phyloP scores from a whole-genome alignment of 2,113 vertebrate genomes.

The Donacobius atricapilla region DNA sequence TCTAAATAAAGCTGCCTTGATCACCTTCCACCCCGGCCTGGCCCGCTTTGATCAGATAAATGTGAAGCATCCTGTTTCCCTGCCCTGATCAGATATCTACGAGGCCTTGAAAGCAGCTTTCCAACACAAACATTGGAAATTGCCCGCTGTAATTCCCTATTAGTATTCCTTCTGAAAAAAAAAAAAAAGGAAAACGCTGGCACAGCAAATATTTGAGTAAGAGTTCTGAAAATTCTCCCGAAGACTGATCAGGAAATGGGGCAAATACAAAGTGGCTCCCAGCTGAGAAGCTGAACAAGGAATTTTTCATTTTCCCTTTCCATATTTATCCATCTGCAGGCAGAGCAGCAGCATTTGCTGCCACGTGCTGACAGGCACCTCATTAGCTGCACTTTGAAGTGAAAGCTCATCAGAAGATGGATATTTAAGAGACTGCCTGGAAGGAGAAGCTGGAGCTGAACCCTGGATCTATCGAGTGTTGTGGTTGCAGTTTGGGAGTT shows the following conservation, averaged over 20 bases:
- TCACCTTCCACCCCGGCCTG: not conserved
- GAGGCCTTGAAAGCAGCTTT: not conserved
- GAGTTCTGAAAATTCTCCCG: not conserved
- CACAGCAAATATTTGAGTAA: not conserved
- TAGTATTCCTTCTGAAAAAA: not conserved
- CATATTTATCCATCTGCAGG: not conserved
- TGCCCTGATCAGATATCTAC: not conserved
- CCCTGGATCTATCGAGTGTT: not conserved
- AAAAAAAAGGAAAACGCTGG: not conserved
- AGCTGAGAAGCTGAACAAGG: not conserved
- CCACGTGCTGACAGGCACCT: not conserved
- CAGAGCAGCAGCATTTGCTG: not conserved
- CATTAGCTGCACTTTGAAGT: slow-evolving; percentile 49
- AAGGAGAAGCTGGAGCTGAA: not conserved
- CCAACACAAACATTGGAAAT: not conserved
- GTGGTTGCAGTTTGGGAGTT: not conserved
- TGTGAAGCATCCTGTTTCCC: not conserved
- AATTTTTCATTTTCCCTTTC: not conserved
- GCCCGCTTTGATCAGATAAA: not conserved
- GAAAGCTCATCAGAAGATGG: slow-evolving; percentile 8
- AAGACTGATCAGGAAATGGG: not conserved
- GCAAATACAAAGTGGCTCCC: not conserved
- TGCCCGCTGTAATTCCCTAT: not conserved
- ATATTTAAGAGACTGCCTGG: not conserved
- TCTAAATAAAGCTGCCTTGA: not conserved